Percentiles rank a stretch among this genome's conserved stretches.
Evolutionary conservation across 2,113 vertebrate species (phyloP).

Genomic region (Otocyon megalotis): DNA sequence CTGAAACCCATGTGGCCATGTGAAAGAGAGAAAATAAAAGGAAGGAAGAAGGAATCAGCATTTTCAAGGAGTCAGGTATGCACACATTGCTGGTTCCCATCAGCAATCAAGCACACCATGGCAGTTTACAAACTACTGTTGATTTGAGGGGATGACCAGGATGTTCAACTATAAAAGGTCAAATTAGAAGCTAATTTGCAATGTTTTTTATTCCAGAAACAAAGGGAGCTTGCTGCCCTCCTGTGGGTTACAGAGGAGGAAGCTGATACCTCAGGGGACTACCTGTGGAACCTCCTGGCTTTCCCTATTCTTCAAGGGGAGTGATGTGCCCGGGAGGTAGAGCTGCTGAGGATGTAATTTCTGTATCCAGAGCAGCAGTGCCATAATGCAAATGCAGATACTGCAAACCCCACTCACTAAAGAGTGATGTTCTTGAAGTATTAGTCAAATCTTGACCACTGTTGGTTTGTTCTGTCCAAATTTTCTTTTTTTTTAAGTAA

Average conservation of each 20-base stretch:
- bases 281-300: not conserved
- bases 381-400: not conserved
- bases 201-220: not conserved
- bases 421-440: not conserved
- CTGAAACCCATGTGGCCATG: not conserved
- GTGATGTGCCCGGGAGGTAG: too few species aligned
- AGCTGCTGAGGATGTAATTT: not conserved
- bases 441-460: not conserved
- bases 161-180: not conserved
- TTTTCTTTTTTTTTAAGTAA: not conserved
- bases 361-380: not conserved
- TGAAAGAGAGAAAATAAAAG: not conserved
- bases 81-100: not conserved
- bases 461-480: not conserved
- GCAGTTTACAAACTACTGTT: not conserved
- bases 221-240: not conserved
- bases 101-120: not conserved
- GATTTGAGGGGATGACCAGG: not conserved
- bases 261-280: rapidly evolving
- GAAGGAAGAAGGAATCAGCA: not conserved
- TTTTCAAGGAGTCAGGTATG: not conserved
- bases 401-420: not conserved
- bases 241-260: not conserved
- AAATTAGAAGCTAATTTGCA: not conserved
- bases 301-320: not conserved